phyloP scores from a whole-genome alignment of 2,888 invertebrate species.

The Coelopa pilipes region DNA sequence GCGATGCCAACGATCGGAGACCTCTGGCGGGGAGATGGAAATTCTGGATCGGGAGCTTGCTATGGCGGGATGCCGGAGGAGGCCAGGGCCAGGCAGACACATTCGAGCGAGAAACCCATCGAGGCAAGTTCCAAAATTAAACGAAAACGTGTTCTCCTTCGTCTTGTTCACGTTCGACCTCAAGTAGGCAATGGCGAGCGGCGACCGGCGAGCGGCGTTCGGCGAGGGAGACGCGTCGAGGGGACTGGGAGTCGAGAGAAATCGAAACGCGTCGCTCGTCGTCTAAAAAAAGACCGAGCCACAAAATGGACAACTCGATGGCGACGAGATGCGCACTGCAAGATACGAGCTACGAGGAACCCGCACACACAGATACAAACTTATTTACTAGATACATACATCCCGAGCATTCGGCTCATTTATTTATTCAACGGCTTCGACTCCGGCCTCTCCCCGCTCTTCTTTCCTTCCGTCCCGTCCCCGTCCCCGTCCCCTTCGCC shows the following conservation, averaged over 20 bases:
- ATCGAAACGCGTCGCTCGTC: constrained; percentile 19
- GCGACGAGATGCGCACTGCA: constrained; percentile 17
- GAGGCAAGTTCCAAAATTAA: constrained; percentile 33
- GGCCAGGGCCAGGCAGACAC: background rate
- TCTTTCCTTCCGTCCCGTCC: background rate
- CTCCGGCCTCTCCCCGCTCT: background rate
- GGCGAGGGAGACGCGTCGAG: background rate
- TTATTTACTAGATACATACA: constrained; percentile 13
- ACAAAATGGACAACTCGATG: constrained; percentile 31
- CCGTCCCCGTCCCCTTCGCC: too few relatives aligned
- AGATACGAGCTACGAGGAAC: constrained; percentile 1
- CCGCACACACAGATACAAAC: background rate
- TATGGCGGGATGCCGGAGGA: background rate
- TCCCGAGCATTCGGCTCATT: constrained; percentile 26
- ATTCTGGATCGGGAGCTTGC: background rate
- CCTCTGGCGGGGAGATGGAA: background rate
- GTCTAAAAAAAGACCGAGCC: background rate
- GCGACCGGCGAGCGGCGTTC: constrained; percentile 3
- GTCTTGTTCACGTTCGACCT: background rate
- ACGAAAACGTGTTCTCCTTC: constrained; percentile 35
- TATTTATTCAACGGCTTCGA: constrained; percentile 38
- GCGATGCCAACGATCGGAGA: too few relatives aligned
- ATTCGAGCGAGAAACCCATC: background rate
- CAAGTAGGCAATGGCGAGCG: constrained; percentile 9
- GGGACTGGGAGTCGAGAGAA: background rate